Evolutionary conservation across 2,888 invertebrate species (phyloP).

Genomic region (Scelioninae gen. 1): DNA sequence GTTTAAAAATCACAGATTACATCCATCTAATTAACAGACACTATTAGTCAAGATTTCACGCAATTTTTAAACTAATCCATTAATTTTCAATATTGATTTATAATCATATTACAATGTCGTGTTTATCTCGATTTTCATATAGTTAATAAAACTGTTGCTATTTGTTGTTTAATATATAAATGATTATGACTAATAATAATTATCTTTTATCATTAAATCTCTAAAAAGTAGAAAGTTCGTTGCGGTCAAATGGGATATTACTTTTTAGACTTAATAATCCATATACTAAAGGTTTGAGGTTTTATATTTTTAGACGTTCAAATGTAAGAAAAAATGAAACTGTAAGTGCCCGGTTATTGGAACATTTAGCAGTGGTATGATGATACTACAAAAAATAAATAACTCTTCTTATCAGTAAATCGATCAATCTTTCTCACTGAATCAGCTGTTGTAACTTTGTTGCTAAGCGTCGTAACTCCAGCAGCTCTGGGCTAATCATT

Average conservation of each 20-base stretch:
- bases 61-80: too few species aligned
- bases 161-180: constrained; percentile 14
- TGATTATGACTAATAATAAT: constrained; percentile 1
- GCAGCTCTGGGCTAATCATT: constrained; percentile 2
- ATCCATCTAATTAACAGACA: too few species aligned
- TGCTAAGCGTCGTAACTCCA: constrained; percentile 51
- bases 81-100: too few species aligned
- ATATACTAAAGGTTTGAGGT: constrained; percentile 7
- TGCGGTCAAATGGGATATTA: neutral
- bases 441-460: constrained; percentile 58
- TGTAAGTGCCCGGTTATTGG: constrained; percentile 65
- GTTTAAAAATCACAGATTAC: too few species aligned
- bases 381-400: constrained; percentile 72
- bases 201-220: constrained; percentile 10
- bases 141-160: too few species aligned
- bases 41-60: too few species aligned
- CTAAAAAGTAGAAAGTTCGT: neutral
- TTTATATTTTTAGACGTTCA: constrained; percentile 33
- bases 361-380: constrained; percentile 65
- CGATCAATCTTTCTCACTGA: constrained; percentile 58
- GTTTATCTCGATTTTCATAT: too few species aligned
- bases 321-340: constrained; percentile 40
- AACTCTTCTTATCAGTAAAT: constrained; percentile 47
- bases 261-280: constrained; percentile 6
- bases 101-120: too few species aligned